Percentiles rank a stretch among this genome's conserved stretches.
Evolutionary conservation across 2,888 invertebrate genomes (phyloP).

Genomic region (Pedicia rivosa): DNA sequence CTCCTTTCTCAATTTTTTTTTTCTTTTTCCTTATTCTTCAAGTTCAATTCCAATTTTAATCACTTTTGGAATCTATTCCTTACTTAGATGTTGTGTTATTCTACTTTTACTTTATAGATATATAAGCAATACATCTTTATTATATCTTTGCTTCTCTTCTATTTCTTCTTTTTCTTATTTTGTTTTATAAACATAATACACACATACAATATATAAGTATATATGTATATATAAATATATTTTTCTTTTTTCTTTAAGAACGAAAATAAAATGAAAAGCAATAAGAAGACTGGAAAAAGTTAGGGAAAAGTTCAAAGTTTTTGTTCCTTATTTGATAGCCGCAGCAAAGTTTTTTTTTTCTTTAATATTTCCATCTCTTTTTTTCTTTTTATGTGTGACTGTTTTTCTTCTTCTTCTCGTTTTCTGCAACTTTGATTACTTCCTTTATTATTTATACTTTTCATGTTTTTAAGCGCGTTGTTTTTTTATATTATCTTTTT

Average conservation of each 20-base stretch:
- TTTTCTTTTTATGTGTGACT: too few relatives aligned
- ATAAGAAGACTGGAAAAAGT: background rate
- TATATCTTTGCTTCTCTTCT: too few relatives aligned
- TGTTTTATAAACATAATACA: background rate
- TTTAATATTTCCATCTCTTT: too few relatives aligned
- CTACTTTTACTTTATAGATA: background rate
- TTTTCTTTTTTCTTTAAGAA: too few relatives aligned
- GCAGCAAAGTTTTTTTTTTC: too few relatives aligned
- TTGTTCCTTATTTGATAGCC: too few relatives aligned
- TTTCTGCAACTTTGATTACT: slow-evolving; percentile 7
- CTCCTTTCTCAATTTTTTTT: too few relatives aligned
- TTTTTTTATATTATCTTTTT: background rate
- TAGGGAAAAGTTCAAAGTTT: slow-evolving; percentile 2
- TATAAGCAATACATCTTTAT: background rate
- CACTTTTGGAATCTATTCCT: background rate
- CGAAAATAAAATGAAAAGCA: background rate
- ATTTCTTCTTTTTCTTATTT: too few relatives aligned
- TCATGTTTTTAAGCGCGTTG: slow-evolving; percentile 2
- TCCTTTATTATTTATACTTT: slow-evolving; percentile 8
- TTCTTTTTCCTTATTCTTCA: too few relatives aligned
- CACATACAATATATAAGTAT: background rate
- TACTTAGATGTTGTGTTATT: too few relatives aligned
- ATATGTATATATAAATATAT: too few relatives aligned
- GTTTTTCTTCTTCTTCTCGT: background rate
- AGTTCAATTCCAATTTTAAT: background rate